These are phyloP conservation scores for Trichogramma dendrolimi DNA, from an alignment of 2,888 invertebrate genomes.

Conservation along the genomic window DNA sequence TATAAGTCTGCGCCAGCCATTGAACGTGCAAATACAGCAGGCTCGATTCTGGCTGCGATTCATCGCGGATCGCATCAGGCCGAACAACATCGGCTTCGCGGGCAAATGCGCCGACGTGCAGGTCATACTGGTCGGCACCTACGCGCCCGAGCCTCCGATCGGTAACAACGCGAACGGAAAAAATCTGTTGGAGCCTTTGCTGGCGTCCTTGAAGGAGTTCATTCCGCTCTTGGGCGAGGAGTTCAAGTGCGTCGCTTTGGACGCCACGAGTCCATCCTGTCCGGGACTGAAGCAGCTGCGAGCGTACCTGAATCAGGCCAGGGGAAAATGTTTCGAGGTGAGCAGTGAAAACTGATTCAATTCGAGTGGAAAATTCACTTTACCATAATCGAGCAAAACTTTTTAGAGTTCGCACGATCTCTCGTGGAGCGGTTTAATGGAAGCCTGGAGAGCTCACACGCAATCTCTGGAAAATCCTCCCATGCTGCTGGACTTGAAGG, in stretches of 20 bases:
- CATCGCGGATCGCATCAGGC: constrained; percentile 63
- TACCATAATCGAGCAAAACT: background rate
- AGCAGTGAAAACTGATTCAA: constrained; percentile 16
- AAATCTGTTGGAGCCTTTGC: constrained; percentile 44
- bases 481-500: constrained; percentile 43
- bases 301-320: constrained; percentile 44
- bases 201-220: constrained; percentile 47
- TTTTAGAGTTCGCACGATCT: constrained; percentile 23
- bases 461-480: constrained; percentile 48
- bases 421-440: constrained; percentile 47
- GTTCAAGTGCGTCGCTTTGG: constrained; percentile 46
- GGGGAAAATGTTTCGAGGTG: constrained; percentile 49
- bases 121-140: constrained; percentile 49
- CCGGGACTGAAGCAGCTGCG: constrained; percentile 49
- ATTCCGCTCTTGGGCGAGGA: constrained; percentile 47
- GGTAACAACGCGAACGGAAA: constrained; percentile 41
- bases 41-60: constrained; percentile 73
- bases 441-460: constrained; percentile 45
- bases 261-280: constrained; percentile 50
- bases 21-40: constrained; percentile 64
- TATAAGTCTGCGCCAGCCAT: constrained; percentile 65
- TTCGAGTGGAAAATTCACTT: background rate
- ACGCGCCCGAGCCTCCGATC: constrained; percentile 47
- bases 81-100: constrained; percentile 56
- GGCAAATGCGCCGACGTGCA: constrained; percentile 46